Evolutionary conservation across 2,888 invertebrate genomes (phyloP), one percentile per base, ranked within the genome.

Genomic region (Amphiduros pacificus): DNA sequence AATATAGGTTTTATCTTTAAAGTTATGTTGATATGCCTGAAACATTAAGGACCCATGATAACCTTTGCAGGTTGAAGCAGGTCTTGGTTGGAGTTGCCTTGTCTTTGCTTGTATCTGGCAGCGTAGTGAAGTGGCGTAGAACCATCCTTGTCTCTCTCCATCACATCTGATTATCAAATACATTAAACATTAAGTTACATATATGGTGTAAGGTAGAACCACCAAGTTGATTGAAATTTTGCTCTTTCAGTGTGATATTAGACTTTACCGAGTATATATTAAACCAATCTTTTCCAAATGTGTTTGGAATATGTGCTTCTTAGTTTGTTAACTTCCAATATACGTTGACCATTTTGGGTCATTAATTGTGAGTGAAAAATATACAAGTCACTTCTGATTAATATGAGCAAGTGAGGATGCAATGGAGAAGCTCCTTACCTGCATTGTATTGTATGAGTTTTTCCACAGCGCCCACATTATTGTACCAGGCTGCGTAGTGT

Each of bases 401-500:
- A 9, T 14, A 11, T 17, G 22, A 20, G 49, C n/a, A 11, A 14
- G 22, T 49, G n/a, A 9, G 6, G n/a, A 49, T 9, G n/a, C 14
- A 22, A 9, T 22, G 36, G 17, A 9, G 17, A 36, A 36, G 17
- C 9, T 11, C 6, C 44, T 44, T 17, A 44, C 44, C 44, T 20
- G 44, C 44, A 11, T 22, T 22, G 17, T 26, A 51, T 9, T 26
- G 17, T 28, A 53, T 28, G 31, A 53, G 53, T 20, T 20, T 14
- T 20, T 53, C 53, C 5, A 53, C 53, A 5, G 53, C 29, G 9
- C 9, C n/a, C n/a, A n/a, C 31, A 28, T 11, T 14, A 31, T 53
- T 53, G 32, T 53, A 53, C 53, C 53, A 53, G 14, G 53, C 53
- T 5, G 53, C 53, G 66, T 83, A 83, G 70, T 84, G 84, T 20